These are phyloP conservation scores for Chroicocephalus ridibundus DNA, from an alignment of 2,113 vertebrate species.

Conservation along the genomic window DNA sequence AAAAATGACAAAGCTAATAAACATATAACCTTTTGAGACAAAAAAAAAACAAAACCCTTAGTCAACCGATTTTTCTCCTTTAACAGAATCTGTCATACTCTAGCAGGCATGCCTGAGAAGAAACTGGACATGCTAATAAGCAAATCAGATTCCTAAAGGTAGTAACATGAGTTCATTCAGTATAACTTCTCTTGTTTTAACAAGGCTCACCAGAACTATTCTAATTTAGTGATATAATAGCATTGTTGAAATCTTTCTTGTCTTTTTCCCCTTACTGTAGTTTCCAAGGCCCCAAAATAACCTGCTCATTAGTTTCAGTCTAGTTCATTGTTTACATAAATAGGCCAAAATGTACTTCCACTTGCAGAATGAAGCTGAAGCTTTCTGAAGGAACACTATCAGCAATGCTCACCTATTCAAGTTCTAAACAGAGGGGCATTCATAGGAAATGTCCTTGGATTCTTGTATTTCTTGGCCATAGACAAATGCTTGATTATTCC, in stretches of 20 bases:
- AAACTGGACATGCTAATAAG: slow-evolving; percentile 24
- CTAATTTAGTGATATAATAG: slow-evolving; percentile 50
- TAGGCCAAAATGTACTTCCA: slow-evolving; percentile 71
- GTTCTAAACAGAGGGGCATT: slow-evolving; percentile 57
- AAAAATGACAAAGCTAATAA: not conserved
- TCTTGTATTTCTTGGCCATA: slow-evolving; percentile 63
- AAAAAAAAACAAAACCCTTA: not conserved
- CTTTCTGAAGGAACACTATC: slow-evolving; percentile 60
- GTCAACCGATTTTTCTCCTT: not conserved
- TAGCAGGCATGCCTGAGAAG: slow-evolving; percentile 11
- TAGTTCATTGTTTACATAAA: slow-evolving; percentile 71
- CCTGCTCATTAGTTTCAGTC: slow-evolving; percentile 69
- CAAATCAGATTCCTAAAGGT: slow-evolving; percentile 42
- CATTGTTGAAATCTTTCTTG: slow-evolving; percentile 46
- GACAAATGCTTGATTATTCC: slow-evolving; percentile 22
- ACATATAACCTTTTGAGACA: not conserved
- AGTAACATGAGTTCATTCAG: not conserved
- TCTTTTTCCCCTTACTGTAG: slow-evolving; percentile 25
- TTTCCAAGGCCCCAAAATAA: slow-evolving; percentile 70
- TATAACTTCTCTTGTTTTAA: slow-evolving; percentile 26
- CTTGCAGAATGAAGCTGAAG: slow-evolving; percentile 31
- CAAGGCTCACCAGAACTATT: slow-evolving; percentile 34
- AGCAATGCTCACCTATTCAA: slow-evolving; percentile 69
- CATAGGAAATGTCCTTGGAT: slow-evolving; percentile 31
- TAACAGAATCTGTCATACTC: slow-evolving; percentile 1